Base-by-base conservation (phyloP, 2,113 vertebrate genomes). In the Misgurnus mizolepis region DNA sequence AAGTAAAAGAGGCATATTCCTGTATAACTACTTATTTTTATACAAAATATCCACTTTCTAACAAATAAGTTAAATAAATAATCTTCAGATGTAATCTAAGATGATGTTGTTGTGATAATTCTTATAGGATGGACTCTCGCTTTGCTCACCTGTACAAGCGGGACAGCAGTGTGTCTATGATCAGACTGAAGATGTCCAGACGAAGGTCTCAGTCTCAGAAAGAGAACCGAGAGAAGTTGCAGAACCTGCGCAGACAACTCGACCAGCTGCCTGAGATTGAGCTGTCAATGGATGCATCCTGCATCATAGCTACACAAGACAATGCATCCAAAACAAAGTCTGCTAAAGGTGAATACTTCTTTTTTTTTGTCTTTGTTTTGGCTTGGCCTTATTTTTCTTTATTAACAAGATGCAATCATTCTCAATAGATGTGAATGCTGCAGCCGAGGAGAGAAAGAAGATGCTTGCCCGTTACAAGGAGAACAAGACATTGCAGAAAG, bases 381-480 rank as follows among this genome's bases (percentile, higher is more conserved):
- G 6, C 45, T 5, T 74, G 12, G n/a, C n/a, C 3, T 27, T 61
- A 15, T 61, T 74, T 14, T 45, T 15, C 17, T 58, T 58, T 14
- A 18, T 58, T 18, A 55, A 47, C 4, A 8, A 65, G 12, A 39
- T 65, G 2, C 41, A 27, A 4, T 39, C 58, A 27, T 61, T 7
- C 2, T 17, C 62, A 58, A 77, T 18, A 49, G 18, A 41, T 34
- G 69, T 4, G 45, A 80, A 78, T 67, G 60, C 61, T 76, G 83
- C 83, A 7, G 34, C 64, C 8, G 90, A 95, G 11, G 94, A 96
- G 34, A 91, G 95, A 76, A 65, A 86, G 76, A 93, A 93, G 72
- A 94, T 95, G 92, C 94, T 99, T 0, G 92, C 93, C 74, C 95
- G 95, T 53, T 99, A 95, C 89, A 97, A 96, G 81, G 95, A 96